These are phyloP conservation scores for Bubo blakistoni DNA, from an alignment of 2,113 vertebrate species.

Conservation along the genomic window DNA sequence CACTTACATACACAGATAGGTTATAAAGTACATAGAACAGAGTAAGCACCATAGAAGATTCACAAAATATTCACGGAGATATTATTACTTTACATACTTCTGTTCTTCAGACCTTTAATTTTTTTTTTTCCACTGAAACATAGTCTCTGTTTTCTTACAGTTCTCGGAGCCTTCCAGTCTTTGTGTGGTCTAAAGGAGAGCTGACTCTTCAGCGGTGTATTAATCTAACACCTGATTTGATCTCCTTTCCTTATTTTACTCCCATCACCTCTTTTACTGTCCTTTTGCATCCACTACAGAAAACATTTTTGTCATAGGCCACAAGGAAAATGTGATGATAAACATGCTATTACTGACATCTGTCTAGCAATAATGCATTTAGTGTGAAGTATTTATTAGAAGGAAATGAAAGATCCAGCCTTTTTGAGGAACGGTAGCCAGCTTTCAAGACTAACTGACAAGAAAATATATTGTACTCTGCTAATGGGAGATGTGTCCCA, in stretches of 20 bases:
- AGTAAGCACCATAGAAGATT: not conserved
- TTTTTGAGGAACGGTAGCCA: constrained; percentile 22
- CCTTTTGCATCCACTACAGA: not conserved
- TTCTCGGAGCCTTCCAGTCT: not conserved
- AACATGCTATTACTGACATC: constrained; percentile 32
- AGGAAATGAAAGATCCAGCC: constrained; percentile 55
- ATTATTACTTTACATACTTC: not conserved
- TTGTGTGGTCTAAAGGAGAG: not conserved
- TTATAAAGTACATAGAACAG: not conserved
- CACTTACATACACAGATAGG: not conserved
- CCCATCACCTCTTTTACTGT: not conserved
- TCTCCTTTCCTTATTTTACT: not conserved
- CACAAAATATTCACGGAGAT: not conserved
- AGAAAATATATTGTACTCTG: constrained; percentile 55
- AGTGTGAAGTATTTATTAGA: constrained; percentile 63
- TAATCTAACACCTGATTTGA: not conserved
- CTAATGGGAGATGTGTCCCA: constrained; percentile 54
- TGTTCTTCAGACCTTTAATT: not conserved
- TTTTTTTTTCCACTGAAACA: not conserved
- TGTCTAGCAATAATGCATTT: constrained; percentile 33
- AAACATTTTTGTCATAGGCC: constrained; percentile 9
- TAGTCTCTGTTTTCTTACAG: not conserved
- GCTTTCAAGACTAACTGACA: constrained; percentile 68
- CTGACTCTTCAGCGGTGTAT: not conserved
- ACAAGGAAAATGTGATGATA: constrained; percentile 18